Evolutionary conservation across 1,140 invertebrate genomes (phyloP), one percentile per base, ranked within the genome.

Genomic region (Macrosteles quadrilineatus): DNA sequence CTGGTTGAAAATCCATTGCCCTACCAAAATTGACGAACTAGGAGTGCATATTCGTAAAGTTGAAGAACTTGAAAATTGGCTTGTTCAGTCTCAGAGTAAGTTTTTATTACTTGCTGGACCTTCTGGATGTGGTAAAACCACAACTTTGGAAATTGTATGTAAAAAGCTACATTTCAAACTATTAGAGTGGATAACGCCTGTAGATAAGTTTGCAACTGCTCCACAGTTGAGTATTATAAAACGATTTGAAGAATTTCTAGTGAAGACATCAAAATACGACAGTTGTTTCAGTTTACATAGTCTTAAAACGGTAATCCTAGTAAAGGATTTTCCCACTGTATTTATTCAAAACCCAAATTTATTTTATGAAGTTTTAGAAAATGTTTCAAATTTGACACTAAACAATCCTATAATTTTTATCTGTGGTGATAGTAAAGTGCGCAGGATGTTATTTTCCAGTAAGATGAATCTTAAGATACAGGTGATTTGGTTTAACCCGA

Each of bases 311-410:
- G 71, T 91, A 4, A 79, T 90, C 30, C 76, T 92, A 0, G 85
- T 92, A 2, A 90, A 92, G 80, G 90, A 92, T 78, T 86, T 91
- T 77, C 90, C 90, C n/a, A 91, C 91, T 80, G 80, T 85, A 12
- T 86, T 89, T 75, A 66, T 87, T 0, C 84, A 84, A 67, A 84
- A 87, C 71, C 83, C 85, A 27, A 78, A 83, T 70, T 81, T 84
- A 67, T 90, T 92, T 78, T 77, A 83, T 67, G 78, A 83, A 65
- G 76, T 91, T 66, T 78, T 92, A 64, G 90, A 88, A 65, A 84
- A 86, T 72, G 90, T 87, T 75, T 82, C 79, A 40, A 73, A 80
- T 64, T 83, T 85, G 71, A 87, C 85, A n/a, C 87, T 83, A 76
- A n/a, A n/a, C n/a, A 86, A 86, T 57, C 88, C 90, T 17, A 78